Evolutionary conservation across 1,140 invertebrate species (phyloP), one percentile per base, ranked within the genome.

Genomic region (Dreissena rostriformis): DNA sequence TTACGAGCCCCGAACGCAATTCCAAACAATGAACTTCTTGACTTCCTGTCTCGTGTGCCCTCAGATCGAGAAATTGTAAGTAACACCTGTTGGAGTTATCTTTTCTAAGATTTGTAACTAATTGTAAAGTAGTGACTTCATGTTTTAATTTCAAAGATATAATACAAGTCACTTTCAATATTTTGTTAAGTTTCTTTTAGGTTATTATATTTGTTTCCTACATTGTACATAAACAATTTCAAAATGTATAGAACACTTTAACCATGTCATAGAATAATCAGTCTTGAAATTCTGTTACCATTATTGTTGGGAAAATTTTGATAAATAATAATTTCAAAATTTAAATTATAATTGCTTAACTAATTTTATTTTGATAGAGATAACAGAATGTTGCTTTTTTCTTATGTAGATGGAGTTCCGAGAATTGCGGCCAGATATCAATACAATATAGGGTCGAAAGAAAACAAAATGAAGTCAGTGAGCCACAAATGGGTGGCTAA

Each of bases 21-120:
- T 93, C 97, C 98, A 19, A 99, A 99, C 93, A 99, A 99, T 94
- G 99, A 99, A 95, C 93, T 99, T 24, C 94, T 99, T 79, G 98
- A 99, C 94, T 96, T 99, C 88, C 94, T 99, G 79, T 98, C 98
- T 0, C 95, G 99, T 86, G 97, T 99, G 75, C 98, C 98, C 26
- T 98, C 98, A 92, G 97, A 99, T 92, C 97, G 98, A 93, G 97
- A 97, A 94, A 94, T 98, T 91, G 95, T 93, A 88, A 88, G 89
- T 83, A 26, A 39, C 17, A 14, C 26, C 57, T 24, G 72, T 55
- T 24, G 8, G 39, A 29, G 19, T 28, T n/a, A 53, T 22, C 19
- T 28, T 7, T 78, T 49, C 39, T 39, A 0, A 24, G 11, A 24
- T 28, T 52, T 53, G 11, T 57, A 29, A 61, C 22, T 51, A 22